Evolutionary conservation across 2,797 vertebrate species (phyloP), one percentile per base, ranked within the genome.

Genomic region (Anguilla pacifica): DNA sequence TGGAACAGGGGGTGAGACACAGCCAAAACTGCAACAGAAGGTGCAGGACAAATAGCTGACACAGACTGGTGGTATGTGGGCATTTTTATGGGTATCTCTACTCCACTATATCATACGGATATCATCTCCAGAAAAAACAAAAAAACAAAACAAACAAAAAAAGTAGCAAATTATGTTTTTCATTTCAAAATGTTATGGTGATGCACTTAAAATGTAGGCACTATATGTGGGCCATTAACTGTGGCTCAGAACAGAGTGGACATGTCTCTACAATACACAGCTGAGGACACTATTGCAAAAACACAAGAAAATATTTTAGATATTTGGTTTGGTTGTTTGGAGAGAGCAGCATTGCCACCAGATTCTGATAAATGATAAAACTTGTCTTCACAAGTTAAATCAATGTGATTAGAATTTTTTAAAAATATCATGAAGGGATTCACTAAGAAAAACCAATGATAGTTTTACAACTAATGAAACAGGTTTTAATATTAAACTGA

Each of bases 111-210:
- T 51, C 79, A 82, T 13, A 49, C 25, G 43, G 22, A 51, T 25
- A 7, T 22, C 46, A 22, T 51, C 46, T n/a, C 28, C 46, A 10
- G 43, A 82, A n/a, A n/a, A 51, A 82, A 82, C 3, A 70, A 28
- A 7, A 70, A 51, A 46, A 82, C 35, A 79, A 79, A 79, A 72
- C 25, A 70, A 53, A 11, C 19, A n/a, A 64, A 64, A 6, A 70
- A 70, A 70, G 7, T 70, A 79, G 17, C 35, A 79, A 79, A 79
- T 79, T 17, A 70, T 28, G 64, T 70, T 70, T 43, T 82, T 82
- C 43, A 82, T 82, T 82, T 82, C 22, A 1, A 82, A 82, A 49
- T 51, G 19, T 82, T n/a, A 82, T 49, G 22, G 39, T 25, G 79
- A 51, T 49, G 46, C 46, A 25, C 74, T 43, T 79, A 79, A 11